Base-by-base conservation (phyloP, 2,113 vertebrate species). In the Gavialis gangeticus region DNA sequence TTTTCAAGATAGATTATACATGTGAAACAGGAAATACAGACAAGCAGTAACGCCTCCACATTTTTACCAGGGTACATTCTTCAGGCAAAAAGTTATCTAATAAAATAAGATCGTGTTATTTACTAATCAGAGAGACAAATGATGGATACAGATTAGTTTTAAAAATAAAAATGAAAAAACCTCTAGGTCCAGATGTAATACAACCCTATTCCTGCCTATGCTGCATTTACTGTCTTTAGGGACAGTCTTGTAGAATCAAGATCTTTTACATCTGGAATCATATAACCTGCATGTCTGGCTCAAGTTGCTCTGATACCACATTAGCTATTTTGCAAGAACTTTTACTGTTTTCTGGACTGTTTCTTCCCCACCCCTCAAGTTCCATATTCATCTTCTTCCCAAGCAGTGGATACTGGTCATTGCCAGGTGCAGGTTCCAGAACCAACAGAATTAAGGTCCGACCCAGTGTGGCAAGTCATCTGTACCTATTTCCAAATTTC, bases 21-120 rank as follows among this genome's bases (percentile, higher is more conserved):
- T 21, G 71, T 73, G 73, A 79, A 22, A 82, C 6, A 12, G 19
- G 80, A 89, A 90, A 89, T 67, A 85, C 87, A 94, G 87, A 37
- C 67, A 63, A 19, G 89, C 79, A 84, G 57, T 76, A 93, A 73
- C 60, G 67, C 15, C 27, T 87, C 79, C 46, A 90, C n/a, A 95
- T 80, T 71, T 71, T 84, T 63, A 82, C 7, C 80, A 60, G 22
- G 30, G 58, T 2, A 22, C 34, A 46, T 64, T 59, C 75, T 63
- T 84, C 28, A 25, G 63, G n/a, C 82, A 90, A 62, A 84, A 73
- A n/a, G 55, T 4, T 8, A 25, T 57, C 58, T 94, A 95, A 87
- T 22, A 55, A 83, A 90, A 91, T 58, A 14, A 82, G 69, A 94
- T 92, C 54, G 55, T 16, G 21, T 90, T 73, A 92, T 78, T 94